Percentiles rank a stretch among this genome's conserved stretches.
Evolutionary conservation across 2,888 invertebrate genomes (phyloP).

Genomic region (Plusia festucae): DNA sequence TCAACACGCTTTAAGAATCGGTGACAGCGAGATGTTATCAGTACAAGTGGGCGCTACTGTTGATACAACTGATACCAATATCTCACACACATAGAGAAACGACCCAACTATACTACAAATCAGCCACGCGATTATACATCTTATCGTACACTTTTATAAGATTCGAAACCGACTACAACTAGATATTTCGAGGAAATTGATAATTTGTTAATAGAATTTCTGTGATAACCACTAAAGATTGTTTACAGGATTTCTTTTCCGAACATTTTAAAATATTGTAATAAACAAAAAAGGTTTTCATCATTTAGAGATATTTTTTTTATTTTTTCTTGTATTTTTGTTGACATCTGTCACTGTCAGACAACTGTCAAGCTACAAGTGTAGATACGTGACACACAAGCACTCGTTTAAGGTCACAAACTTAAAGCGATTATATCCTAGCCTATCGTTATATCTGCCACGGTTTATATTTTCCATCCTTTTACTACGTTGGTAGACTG

Average conservation of each 20-base stretch:
- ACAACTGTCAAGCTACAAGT: too few species aligned
- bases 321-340: too few species aligned
- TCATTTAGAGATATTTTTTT: too few species aligned
- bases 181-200: not conserved
- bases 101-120: not conserved
- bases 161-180: not conserved
- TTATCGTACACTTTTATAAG: not conserved
- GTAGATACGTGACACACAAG: too few species aligned
- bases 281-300: too few species aligned
- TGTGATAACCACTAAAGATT: not conserved
- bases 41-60: conserved; percentile 7
- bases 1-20: not conserved
- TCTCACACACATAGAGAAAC: not conserved
- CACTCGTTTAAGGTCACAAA: too few species aligned
- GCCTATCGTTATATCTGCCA: too few species aligned
- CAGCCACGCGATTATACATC: not conserved
- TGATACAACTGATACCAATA: not conserved
- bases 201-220: not conserved
- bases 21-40: not conserved
- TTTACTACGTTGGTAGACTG: too few species aligned
- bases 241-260: not conserved
- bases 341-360: too few species aligned
- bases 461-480: too few species aligned
- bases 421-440: too few species aligned
- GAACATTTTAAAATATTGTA: not conserved